Percentiles rank a stretch among this genome's conserved stretches.
Conservation (phyloP, 1,140 invertebrate genomes). For the Anoplolepis gracilipes region DNA sequence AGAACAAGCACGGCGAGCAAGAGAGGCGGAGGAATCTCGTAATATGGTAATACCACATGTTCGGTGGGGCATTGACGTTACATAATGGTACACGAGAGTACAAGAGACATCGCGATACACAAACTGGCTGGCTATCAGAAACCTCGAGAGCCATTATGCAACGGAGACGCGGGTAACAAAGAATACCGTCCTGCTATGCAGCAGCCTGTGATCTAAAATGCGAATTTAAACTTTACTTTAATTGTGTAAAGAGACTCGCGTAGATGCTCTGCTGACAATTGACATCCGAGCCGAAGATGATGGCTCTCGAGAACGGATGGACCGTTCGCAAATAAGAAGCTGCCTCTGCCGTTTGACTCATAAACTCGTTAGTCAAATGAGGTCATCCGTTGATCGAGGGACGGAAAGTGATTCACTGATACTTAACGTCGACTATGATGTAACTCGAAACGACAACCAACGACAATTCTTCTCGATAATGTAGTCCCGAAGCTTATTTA, state of each 20-base stretch:
- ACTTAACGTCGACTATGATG: constrained; percentile 65
- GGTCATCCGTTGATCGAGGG: constrained; percentile 71
- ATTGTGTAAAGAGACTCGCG: not conserved
- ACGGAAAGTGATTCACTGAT: constrained; percentile 74
- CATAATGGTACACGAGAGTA: constrained; percentile 69
- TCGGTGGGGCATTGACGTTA: constrained; percentile 67
- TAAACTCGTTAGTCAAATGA: constrained; percentile 73
- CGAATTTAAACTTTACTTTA: constrained; percentile 36
- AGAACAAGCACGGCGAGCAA: not conserved
- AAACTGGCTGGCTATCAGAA: constrained; percentile 74
- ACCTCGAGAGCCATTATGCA: constrained; percentile 70
- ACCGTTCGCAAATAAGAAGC: constrained; percentile 48
- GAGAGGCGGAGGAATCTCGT: constrained; percentile 59
- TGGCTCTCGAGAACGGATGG: not conserved
- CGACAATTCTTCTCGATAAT: constrained; percentile 39
- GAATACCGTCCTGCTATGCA: constrained; percentile 48
- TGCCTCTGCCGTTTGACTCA: constrained; percentile 65
- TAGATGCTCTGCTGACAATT: not conserved
- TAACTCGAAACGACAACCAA: constrained; percentile 59
- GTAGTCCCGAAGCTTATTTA: constrained; percentile 20
- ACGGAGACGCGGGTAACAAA: constrained; percentile 67
- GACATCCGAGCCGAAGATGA: not conserved
- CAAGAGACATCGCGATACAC: constrained; percentile 72
- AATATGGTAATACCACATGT: constrained; percentile 71
- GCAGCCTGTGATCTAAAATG: constrained; percentile 22